Percentiles rank a stretch among this genome's conserved stretches.
Conservation (phyloP, 92 coral and sea anemone species). For the Paragorgia papillata region DNA sequence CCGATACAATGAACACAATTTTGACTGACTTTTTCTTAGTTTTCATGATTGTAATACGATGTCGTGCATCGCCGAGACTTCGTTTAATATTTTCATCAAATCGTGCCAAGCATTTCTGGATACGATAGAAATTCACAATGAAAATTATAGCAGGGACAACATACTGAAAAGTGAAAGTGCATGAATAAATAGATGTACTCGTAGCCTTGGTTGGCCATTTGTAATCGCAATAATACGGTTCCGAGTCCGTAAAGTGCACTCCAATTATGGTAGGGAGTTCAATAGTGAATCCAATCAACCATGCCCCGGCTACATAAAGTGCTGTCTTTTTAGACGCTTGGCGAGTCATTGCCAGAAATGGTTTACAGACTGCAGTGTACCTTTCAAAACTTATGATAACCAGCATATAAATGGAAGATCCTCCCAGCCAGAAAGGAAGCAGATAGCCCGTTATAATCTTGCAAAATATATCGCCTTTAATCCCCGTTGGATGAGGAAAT, state of each 20-base stretch:
- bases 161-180: slow-evolving; percentile 1
- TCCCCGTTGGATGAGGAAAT: slow-evolving; percentile 17
- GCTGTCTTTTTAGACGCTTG: slow-evolving; percentile 11
- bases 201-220: neutral
- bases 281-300: neutral
- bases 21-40: slow-evolving; percentile 8
- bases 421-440: slow-evolving; percentile 32
- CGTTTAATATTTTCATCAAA: slow-evolving; percentile 2
- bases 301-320: slow-evolving; percentile 5
- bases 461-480: slow-evolving; percentile 7
- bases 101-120: neutral
- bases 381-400: slow-evolving; percentile 39
- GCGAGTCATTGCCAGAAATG: slow-evolving; percentile 13
- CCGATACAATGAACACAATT: slow-evolving; percentile 17
- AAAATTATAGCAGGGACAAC: slow-evolving; percentile 25
- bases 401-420: slow-evolving; percentile 12
- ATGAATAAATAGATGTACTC: neutral
- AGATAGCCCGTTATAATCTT: slow-evolving; percentile 25
- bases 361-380: slow-evolving; percentile 24
- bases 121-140: slow-evolving; percentile 25
- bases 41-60: slow-evolving; percentile 9
- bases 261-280: slow-evolving; percentile 27
- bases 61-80: slow-evolving; percentile 8
- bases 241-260: neutral
- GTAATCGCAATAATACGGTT: slow-evolving; percentile 8